Conservation (phyloP, 2,888 invertebrate genomes). For the Tetropium fuscum region DNA sequence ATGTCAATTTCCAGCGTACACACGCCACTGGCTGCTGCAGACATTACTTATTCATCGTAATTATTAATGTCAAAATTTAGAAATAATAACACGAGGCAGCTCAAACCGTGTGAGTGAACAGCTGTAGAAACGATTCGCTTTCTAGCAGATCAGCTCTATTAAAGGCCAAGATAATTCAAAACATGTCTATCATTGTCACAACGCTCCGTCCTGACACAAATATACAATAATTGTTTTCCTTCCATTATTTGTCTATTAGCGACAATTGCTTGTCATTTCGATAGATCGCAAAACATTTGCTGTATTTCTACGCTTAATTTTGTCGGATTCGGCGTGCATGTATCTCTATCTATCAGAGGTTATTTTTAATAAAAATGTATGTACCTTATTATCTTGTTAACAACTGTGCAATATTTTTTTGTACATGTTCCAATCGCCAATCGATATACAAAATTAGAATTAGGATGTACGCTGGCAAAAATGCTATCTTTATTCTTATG, state of each 20-base stretch:
- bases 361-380: too few species aligned
- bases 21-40: constrained; percentile 11
- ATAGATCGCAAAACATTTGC: constrained; percentile 51
- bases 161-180: constrained; percentile 59
- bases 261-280: constrained; percentile 52
- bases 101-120: constrained; percentile 51
- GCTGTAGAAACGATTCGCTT: constrained; percentile 50
- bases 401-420: too few species aligned
- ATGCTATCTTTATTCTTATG: too few species aligned
- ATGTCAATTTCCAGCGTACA: not conserved
- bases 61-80: constrained; percentile 57
- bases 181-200: constrained; percentile 62
- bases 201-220: constrained; percentile 50
- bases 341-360: too few species aligned
- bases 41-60: constrained; percentile 55
- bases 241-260: constrained; percentile 60
- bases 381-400: too few species aligned
- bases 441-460: too few species aligned
- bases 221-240: constrained; percentile 60
- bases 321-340: too few species aligned
- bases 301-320: not conserved
- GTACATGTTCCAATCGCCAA: too few species aligned
- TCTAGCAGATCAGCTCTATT: constrained; percentile 56
- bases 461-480: too few species aligned
- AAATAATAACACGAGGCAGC: constrained; percentile 47